Evolutionary conservation across 2,888 invertebrate species (phyloP), one percentile per base, ranked within the genome.

Genomic region (Halictus ligatus): DNA sequence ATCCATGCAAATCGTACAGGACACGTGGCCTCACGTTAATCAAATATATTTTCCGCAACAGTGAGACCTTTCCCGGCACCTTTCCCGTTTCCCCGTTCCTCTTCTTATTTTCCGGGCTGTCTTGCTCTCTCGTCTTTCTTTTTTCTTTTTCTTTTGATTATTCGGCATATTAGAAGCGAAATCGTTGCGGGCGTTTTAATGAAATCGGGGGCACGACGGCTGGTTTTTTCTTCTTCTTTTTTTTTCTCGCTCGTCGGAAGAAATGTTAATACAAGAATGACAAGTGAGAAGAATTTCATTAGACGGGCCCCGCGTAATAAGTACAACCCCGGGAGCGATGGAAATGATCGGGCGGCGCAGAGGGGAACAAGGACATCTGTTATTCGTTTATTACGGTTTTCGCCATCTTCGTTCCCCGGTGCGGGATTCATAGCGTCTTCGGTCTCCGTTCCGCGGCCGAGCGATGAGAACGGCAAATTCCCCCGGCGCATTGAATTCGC

Each of bases 211-310:
- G 40, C 35, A 18, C 64, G 21, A 7, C n/a, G 73, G 35, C 25
- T 25, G 43, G 15, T 29, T 64, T 79, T 80, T 83, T 79, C 75
- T 83, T 3, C 3, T 35, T 35, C 4, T 35, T 35, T 5, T 35
- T 35, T 35, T 35, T 35, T 35, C 5, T 35, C 5, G 35, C 35
- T 58, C 13, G 29, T 43, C 85, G 79, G 78, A 48, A 67, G 74
- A 85, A 83, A 83, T 83, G 83, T 85, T 85, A 85, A 85, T 85
- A 79, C 83, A 79, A 79, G 79, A 83, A 76, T 78, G 79, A 81
- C 74, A 83, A 85, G 83, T 80, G 79, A 83, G 85, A 85, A 83
- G 85, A 85, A 85, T 85, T 85, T 85, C 85, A 85, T 85, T 83
- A 83, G 79, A 60, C 73, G 76, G 75, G 69, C 25, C 25, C 54